phyloP scores from a whole-genome alignment of 2,888 invertebrate species.

The Apantesis nais region DNA sequence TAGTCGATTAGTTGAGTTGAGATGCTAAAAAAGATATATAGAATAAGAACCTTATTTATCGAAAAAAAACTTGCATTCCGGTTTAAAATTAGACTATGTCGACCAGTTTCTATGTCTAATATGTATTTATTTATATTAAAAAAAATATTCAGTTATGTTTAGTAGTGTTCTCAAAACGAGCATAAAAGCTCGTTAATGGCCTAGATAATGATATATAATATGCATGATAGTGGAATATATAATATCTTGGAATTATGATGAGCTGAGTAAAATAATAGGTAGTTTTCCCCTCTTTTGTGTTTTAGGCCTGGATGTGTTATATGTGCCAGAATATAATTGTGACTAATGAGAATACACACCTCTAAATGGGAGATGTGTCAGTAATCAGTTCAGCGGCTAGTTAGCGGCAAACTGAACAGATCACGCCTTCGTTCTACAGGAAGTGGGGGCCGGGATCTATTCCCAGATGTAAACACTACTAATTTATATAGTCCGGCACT shows the following conservation, averaged over 20 bases:
- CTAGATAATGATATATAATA: too few relatives aligned
- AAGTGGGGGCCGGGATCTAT: constrained; percentile 19
- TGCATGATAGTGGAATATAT: too few relatives aligned
- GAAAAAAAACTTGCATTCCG: background rate
- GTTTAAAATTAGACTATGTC: too few relatives aligned
- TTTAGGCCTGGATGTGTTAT: too few relatives aligned
- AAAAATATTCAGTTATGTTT: background rate
- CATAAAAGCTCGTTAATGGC: too few relatives aligned
- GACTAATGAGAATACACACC: constrained; percentile 7
- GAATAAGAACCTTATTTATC: background rate
- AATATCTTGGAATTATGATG: too few relatives aligned
- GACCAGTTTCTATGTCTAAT: too few relatives aligned
- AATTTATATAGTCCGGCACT: constrained; percentile 13
- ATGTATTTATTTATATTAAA: too few relatives aligned
- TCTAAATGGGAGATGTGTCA: background rate
- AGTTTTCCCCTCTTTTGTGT: too few relatives aligned
- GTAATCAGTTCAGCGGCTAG: background rate
- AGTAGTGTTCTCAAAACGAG: background rate
- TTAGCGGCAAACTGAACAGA: constrained; percentile 14
- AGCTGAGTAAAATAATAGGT: too few relatives aligned
- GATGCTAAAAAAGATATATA: background rate
- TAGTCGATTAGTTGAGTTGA: background rate
- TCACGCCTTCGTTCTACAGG: constrained; percentile 13
- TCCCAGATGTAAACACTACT: constrained; percentile 18
- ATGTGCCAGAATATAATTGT: background rate